Evolutionary conservation across 35 echinoderm and acorn worm species (phyloP).

Genomic region (Nesometra sesokonis): DNA sequence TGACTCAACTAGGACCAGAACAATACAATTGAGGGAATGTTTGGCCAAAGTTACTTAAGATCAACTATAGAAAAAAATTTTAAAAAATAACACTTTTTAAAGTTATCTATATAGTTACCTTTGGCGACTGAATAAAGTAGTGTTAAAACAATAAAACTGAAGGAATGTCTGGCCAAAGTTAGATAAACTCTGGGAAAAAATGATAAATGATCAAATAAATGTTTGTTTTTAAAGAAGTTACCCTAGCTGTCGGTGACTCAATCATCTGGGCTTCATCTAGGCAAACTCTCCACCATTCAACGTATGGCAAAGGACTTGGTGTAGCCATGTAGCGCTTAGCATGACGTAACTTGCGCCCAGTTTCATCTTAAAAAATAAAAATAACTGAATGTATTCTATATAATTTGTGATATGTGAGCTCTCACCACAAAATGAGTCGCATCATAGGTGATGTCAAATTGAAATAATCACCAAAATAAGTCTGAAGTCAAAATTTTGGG

Average conservation of each 20-base stretch:
- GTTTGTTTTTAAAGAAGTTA: constrained; percentile 11
- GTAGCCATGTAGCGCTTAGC: constrained; percentile 93
- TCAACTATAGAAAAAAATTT: too few relatives aligned
- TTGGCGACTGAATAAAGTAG: not conserved
- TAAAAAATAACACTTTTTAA: too few relatives aligned
- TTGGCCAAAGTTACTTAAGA: too few relatives aligned
- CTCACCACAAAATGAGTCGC: too few relatives aligned
- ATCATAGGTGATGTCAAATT: too few relatives aligned
- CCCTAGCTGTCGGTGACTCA: constrained; percentile 84
- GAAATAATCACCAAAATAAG: too few relatives aligned
- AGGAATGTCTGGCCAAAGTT: too few relatives aligned
- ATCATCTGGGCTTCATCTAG: constrained; percentile 98
- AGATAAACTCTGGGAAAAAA: not conserved
- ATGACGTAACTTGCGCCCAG: constrained; percentile 50
- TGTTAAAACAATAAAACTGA: not conserved
- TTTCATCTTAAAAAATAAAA: constrained; percentile 30
- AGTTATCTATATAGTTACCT: not conserved
- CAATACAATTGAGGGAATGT: too few relatives aligned
- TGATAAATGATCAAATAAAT: not conserved
- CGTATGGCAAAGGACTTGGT: constrained; percentile 78
- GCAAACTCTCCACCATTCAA: constrained; percentile 96
- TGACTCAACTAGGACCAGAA: too few relatives aligned
- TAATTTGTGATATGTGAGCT: too few relatives aligned
- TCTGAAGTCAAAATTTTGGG: too few relatives aligned
- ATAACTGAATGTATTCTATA: not conserved